phyloP scores from a whole-genome alignment of 1,140 invertebrate genomes.

The Anastatus disparis region DNA sequence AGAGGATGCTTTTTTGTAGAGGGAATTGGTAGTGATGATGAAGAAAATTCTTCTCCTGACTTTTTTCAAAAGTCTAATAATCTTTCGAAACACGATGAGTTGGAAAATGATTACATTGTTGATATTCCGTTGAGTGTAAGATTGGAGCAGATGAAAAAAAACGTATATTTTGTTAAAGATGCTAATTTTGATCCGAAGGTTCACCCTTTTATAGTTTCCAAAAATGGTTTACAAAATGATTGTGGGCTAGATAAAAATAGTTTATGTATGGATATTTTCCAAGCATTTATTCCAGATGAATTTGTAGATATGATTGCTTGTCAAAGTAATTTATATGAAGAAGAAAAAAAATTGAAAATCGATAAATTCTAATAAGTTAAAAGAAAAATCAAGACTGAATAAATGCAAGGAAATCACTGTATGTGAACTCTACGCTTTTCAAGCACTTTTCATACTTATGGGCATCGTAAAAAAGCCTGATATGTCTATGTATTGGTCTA shows the following conservation, averaged over 20 bases:
- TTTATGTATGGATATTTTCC: neutral
- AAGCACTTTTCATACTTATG: conserved; percentile 9
- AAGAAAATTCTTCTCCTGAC: too few species aligned
- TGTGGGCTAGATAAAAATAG: neutral
- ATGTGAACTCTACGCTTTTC: conserved; percentile 13
- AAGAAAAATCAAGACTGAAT: neutral
- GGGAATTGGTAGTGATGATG: too few species aligned
- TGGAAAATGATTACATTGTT: conserved; percentile 10
- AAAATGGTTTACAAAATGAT: neutral
- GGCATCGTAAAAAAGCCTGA: conserved; percentile 1
- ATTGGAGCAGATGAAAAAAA: neutral
- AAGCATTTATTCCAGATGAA: neutral
- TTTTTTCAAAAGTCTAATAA: too few species aligned
- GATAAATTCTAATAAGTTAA: neutral
- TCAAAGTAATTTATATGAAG: neutral
- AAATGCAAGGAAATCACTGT: neutral
- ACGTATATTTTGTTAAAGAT: neutral
- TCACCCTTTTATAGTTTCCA: neutral
- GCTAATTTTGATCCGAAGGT: neutral
- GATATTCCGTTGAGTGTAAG: neutral
- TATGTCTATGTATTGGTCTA: conserved; percentile 20
- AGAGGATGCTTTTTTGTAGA: too few species aligned
- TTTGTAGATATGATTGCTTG: neutral
- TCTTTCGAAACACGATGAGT: too few species aligned
- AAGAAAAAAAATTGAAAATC: neutral